Evolutionary conservation across 2,113 vertebrate genomes (phyloP).

Genomic region (Psilopsiagon aymara): DNA sequence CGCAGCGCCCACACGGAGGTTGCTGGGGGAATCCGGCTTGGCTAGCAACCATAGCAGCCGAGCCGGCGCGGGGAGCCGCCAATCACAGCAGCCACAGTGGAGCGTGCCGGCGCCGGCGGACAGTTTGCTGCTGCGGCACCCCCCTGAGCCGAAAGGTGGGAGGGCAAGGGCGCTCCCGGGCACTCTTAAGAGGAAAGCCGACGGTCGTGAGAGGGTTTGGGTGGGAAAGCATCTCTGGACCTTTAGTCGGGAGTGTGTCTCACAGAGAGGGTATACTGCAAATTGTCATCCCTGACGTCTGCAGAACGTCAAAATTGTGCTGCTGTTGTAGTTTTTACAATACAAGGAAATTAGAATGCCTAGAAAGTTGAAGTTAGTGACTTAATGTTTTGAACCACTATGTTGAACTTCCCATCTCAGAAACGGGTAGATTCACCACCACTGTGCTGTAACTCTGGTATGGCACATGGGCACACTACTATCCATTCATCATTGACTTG

Average conservation of each 20-base stretch:
- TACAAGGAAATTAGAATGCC: not conserved
- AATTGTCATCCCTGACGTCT: not conserved
- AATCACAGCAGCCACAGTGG: not conserved
- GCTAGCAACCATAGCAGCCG: not conserved
- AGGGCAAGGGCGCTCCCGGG: not conserved
- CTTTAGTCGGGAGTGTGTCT: not conserved
- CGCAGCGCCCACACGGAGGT: fast-evolving
- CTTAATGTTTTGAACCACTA: not conserved
- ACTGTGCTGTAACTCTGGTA: not conserved
- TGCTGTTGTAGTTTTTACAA: not conserved
- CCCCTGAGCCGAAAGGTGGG: fast-evolving
- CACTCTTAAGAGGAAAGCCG: not conserved
- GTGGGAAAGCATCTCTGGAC: not conserved
- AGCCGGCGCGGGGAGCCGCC: not conserved
- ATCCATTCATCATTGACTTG: not conserved
- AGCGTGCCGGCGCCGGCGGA: fast-evolving
- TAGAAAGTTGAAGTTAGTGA: not conserved
- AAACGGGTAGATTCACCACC: not conserved
- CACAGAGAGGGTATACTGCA: not conserved
- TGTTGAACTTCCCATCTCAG: not conserved
- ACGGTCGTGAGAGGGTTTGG: not conserved
- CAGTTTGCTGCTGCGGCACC: not conserved
- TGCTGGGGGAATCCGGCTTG: fast-evolving
- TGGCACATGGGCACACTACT: not conserved
- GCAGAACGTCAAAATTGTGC: not conserved